Evolutionary conservation across 30 jellyfish, hydroid and myxozoan species (phyloP).

Genomic region (Rhopilema esculentum): DNA sequence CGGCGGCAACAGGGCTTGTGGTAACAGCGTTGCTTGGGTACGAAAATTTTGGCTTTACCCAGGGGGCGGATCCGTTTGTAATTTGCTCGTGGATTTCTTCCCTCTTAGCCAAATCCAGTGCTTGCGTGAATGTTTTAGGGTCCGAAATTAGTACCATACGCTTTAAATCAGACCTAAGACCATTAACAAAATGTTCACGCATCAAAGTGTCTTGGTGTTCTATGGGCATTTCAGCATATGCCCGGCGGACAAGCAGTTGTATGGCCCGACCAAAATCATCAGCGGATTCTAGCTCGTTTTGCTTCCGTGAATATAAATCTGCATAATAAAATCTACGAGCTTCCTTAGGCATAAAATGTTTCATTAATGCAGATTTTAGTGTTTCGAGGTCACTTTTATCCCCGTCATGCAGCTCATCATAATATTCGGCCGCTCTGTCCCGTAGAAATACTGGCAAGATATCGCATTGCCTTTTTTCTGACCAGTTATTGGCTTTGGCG

Average conservation of each 20-base stretch:
- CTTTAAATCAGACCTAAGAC: background rate
- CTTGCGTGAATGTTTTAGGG: background rate
- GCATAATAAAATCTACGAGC: constrained; percentile 24
- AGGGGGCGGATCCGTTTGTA: background rate
- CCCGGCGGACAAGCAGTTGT: constrained; percentile 39
- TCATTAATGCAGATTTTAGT: background rate
- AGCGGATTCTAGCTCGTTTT: constrained; percentile 18
- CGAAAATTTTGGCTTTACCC: too few relatives aligned
- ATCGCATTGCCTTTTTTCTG: too few relatives aligned
- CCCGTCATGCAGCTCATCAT: constrained; percentile 33
- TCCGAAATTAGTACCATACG: background rate
- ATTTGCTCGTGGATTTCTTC: background rate
- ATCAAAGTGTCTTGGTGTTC: constrained; percentile 48
- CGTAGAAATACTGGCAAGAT: too few relatives aligned
- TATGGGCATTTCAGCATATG: constrained; percentile 35
- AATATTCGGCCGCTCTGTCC: too few relatives aligned
- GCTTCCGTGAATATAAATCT: constrained; percentile 14
- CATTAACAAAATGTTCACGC: too few relatives aligned
- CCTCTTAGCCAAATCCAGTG: background rate
- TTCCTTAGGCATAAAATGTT: constrained; percentile 13
- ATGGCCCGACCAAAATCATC: constrained; percentile 21
- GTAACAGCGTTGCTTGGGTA: background rate
- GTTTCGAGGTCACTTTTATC: background rate
- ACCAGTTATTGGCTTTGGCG: too few relatives aligned
- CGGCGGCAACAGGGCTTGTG: too few relatives aligned